Evolutionary conservation across 2,797 vertebrate species (phyloP).

Genomic region (Chanos chanos): DNA sequence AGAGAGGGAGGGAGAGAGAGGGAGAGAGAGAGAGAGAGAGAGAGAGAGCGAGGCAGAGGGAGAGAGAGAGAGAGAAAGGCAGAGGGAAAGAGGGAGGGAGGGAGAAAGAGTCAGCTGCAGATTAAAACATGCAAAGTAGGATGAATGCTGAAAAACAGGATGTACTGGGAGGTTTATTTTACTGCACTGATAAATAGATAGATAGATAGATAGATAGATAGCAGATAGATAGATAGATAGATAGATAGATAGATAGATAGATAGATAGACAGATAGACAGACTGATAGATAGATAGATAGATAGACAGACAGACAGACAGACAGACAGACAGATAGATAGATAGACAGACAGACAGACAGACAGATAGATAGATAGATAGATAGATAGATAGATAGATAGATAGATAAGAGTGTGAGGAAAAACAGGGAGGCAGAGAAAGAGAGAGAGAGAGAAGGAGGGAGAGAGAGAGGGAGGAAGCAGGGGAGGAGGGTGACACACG

Average conservation of each 20-base stretch:
- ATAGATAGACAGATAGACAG: slow-evolving; percentile 32
- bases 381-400: slow-evolving; percentile 38
- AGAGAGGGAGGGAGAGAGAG: slow-evolving; percentile 36
- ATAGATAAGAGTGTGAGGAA: slow-evolving; percentile 34
- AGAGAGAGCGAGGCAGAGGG: neutral
- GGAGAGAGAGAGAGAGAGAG: neutral
- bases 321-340: slow-evolving; percentile 10
- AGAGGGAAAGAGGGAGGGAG: neutral
- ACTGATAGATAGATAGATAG: slow-evolving; percentile 21
- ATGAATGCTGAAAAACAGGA: neutral
- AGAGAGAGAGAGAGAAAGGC: slow-evolving; percentile 26
- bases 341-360: slow-evolving; percentile 16
- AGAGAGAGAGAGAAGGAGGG: slow-evolving; percentile 56
- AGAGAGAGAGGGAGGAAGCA: slow-evolving; percentile 28
- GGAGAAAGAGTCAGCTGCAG: neutral
- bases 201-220: slow-evolving; percentile 36
- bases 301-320: neutral
- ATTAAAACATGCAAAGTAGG: neutral
- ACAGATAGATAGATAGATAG: slow-evolving; percentile 20
- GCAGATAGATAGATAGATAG: slow-evolving; percentile 46
- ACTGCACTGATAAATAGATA: slow-evolving; percentile 2
- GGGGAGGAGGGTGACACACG: slow-evolving; percentile 60
- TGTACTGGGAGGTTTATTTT: slow-evolving; percentile 2
- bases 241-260: slow-evolving; percentile 34
- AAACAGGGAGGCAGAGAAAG: slow-evolving; percentile 21